A percentile compares a stretch with the other conserved stretches of the same genome.
Evolutionary conservation across 2,888 invertebrate genomes (phyloP).

Genomic region (Autographa pulchrina): DNA sequence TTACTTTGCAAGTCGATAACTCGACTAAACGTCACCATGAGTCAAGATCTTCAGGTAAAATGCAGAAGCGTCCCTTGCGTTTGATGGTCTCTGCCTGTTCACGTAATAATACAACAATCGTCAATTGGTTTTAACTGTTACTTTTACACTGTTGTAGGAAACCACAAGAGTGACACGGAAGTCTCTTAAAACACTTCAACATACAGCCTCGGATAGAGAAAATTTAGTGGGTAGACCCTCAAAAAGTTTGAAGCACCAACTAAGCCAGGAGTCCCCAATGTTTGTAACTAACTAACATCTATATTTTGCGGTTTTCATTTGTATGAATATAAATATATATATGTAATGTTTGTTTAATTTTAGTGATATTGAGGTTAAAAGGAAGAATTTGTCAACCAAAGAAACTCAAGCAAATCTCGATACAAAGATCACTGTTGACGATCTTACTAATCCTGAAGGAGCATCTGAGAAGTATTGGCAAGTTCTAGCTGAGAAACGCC

Average conservation of each 20-base stretch:
- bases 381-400: slow-evolving; percentile 88
- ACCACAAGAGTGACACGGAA: slow-evolving; percentile 84
- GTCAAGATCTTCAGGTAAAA: slow-evolving; percentile 61
- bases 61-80: not conserved
- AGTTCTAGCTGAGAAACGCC: slow-evolving; percentile 92
- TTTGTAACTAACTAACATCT: slow-evolving; percentile 69
- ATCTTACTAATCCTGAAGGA: slow-evolving; percentile 91
- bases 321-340: too few species aligned
- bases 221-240: slow-evolving; percentile 92
- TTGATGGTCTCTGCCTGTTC: not conserved
- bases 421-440: slow-evolving; percentile 90
- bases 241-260: slow-evolving; percentile 85
- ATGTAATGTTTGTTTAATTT: slow-evolving; percentile 43
- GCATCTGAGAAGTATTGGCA: slow-evolving; percentile 94
- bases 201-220: slow-evolving; percentile 92
- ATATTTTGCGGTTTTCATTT: not conserved
- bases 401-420: slow-evolving; percentile 90
- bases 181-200: slow-evolving; percentile 93
- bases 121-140: not conserved
- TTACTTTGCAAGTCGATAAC: slow-evolving; percentile 5
- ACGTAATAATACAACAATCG: not conserved
- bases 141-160: slow-evolving; percentile 57
- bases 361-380: slow-evolving; percentile 83
- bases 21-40: slow-evolving; percentile 57
- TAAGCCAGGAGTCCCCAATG: slow-evolving; percentile 85